Evolutionary conservation across 2,797 vertebrate species (phyloP).

Genomic region (Melopsittacus undulatus): DNA sequence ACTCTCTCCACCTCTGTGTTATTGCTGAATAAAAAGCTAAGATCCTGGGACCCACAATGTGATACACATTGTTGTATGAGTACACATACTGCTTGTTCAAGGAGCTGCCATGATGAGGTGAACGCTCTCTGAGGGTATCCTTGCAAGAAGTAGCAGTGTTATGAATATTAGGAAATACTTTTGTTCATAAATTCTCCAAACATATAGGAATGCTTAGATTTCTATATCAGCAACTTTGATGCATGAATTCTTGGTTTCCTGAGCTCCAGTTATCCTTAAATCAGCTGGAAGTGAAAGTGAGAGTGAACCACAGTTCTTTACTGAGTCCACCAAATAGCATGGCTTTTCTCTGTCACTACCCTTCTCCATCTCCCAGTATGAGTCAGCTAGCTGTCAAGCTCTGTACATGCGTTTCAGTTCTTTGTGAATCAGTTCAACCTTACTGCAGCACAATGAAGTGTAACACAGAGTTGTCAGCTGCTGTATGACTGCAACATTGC

Average conservation of each 20-base stretch:
- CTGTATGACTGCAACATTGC: neutral
- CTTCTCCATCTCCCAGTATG: fast-evolving
- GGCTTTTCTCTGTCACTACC: neutral
- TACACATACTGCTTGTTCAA: neutral
- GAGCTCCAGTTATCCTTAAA: neutral
- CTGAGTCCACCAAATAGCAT: neutral
- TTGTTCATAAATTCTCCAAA: neutral
- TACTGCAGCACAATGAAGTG: neutral
- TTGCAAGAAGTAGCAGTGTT: neutral
- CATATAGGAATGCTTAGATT: neutral
- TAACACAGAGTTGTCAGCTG: neutral
- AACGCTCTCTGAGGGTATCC: neutral
- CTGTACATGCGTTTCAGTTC: neutral
- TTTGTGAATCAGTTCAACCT: neutral
- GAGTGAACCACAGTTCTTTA: neutral
- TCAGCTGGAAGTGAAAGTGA: neutral
- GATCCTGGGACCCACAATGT: neutral
- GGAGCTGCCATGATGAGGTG: neutral
- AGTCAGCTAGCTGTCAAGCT: neutral
- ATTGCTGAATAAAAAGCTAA: neutral
- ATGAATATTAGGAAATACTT: neutral
- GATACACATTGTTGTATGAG: fast-evolving
- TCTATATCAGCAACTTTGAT: neutral
- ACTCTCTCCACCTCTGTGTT: neutral
- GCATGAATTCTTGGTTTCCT: neutral